A percentile compares a stretch with the other conserved stretches of the same genome.
These are phyloP conservation scores for Aphidius gifuensis DNA, from an alignment of 1,140 invertebrate genomes.

Conservation along the genomic window DNA sequence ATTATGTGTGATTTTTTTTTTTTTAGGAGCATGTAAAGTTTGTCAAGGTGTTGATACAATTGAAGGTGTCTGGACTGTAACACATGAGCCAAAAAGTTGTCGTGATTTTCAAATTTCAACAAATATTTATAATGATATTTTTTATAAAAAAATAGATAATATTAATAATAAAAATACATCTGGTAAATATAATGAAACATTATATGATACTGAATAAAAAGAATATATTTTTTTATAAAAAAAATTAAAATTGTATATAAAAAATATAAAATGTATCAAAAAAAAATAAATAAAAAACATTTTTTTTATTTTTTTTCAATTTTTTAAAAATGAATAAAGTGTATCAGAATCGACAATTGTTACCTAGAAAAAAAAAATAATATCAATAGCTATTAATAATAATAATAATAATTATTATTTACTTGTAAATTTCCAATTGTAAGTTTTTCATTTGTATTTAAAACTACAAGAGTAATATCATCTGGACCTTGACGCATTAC, in stretches of 20 bases:
- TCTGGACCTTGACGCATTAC: slow-evolving; percentile 23
- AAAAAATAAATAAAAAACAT: background rate
- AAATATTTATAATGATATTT: slow-evolving; percentile 36
- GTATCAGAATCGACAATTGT: slow-evolving; percentile 28
- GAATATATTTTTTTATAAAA: background rate
- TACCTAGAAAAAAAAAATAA: slow-evolving; percentile 30
- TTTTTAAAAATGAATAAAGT: slow-evolving; percentile 26
- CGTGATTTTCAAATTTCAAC: slow-evolving; percentile 36
- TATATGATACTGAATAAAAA: background rate
- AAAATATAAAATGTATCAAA: background rate
- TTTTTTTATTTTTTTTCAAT: background rate
- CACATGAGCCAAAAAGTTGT: slow-evolving; percentile 33
- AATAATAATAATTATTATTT: slow-evolving; percentile 8
- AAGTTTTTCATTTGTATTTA: slow-evolving; percentile 6
- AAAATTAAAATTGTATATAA: background rate
- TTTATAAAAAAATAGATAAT: slow-evolving; percentile 29
- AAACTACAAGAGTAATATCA: slow-evolving; percentile 16
- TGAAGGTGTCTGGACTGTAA: slow-evolving; percentile 37
- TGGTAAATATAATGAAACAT: background rate
- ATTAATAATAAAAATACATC: slow-evolving; percentile 15
- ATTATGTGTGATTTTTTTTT: background rate
- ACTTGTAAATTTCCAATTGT: slow-evolving; percentile 27
- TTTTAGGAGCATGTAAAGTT: slow-evolving; percentile 37
- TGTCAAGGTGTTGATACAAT: slow-evolving; percentile 42
- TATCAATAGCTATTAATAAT: slow-evolving; percentile 1